These are phyloP conservation scores for Gambusia holbrooki DNA, from an alignment of 2,113 vertebrate genomes.

Conservation along the genomic window DNA sequence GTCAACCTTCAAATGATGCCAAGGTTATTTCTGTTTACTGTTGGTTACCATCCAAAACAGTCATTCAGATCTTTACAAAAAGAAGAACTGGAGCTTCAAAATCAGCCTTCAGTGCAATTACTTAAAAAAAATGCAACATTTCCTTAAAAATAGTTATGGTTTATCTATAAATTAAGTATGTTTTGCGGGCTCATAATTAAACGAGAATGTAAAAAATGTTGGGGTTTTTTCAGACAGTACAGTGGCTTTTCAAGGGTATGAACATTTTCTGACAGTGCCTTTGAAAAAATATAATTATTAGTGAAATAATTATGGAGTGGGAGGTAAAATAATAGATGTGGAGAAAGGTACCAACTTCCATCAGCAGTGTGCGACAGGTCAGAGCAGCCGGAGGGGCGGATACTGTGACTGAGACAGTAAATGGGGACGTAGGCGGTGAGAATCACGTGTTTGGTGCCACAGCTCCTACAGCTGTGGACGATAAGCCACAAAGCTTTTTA, in stretches of 20 bases:
- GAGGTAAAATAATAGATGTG: constrained; percentile 54
- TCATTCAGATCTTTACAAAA: too few species aligned
- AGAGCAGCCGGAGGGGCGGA: constrained; percentile 36
- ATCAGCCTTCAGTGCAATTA: too few species aligned
- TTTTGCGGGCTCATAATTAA: not conserved
- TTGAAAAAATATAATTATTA: constrained; percentile 63
- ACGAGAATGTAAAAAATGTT: not conserved
- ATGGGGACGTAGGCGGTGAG: constrained; percentile 20
- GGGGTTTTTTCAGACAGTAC: constrained; percentile 21
- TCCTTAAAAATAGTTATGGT: too few species aligned
- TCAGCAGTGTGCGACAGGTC: constrained; percentile 35
- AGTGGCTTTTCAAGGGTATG: constrained; percentile 21
- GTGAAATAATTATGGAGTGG: constrained; percentile 56
- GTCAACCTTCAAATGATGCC: too few species aligned
- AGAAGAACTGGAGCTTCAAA: too few species aligned
- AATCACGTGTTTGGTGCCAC: constrained; percentile 28
- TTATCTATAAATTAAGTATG: too few species aligned
- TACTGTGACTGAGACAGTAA: constrained; percentile 23
- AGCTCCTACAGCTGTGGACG: constrained; percentile 52
- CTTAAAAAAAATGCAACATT: too few species aligned
- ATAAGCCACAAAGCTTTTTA: constrained; percentile 44
- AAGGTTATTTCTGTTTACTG: too few species aligned
- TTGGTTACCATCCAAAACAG: too few species aligned
- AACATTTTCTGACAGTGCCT: constrained; percentile 7
- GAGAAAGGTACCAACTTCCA: constrained; percentile 41